Base-by-base conservation (phyloP, 2,888 invertebrate genomes). In the Fabriciana adippe region DNA sequence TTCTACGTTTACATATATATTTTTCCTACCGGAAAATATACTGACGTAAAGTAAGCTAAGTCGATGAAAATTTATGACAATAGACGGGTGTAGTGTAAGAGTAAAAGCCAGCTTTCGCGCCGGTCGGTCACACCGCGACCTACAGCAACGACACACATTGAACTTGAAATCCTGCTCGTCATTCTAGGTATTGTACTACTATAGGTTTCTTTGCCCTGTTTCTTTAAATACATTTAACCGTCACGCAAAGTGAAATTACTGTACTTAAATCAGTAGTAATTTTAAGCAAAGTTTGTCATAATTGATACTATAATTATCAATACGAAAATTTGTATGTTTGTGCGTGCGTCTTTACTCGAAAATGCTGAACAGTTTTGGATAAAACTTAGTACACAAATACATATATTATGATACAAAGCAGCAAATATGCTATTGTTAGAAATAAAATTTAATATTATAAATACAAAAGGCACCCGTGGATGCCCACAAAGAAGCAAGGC, bases 81-180 rank as follows among this genome's bases (percentile, higher is more conserved):
- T 78, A 78, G 79, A 72, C 70, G 68, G 68, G 72, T 78, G 81
- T 75, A 80, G 73, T 61, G 41, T 83, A 84, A 86, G 84, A 84
- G 88, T 88, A 88, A 89, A 87, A 88, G 87, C 85, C 73, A 71
- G 86, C 88, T 89, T 91, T 90, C 89, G 88, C 86, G 81, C 71
- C 76, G 78, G 79, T 74, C 81, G 82, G 81, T 78, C 86, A 81
- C 82, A 78, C 73, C 70, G 80, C 86, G 90, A 90, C 90, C 89
- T 85, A 89, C 87, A 88, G 80, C 81, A 78, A 75, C 86, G 89
- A 80, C 90, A 90, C 76, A 91, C 89, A 88, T 90, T 75, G 76
- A 73, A 82, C 81, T 85, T 81, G 81, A 86, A 85, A 89, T 90
- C 91, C 89, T 90, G 87, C 84, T 87, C 77, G 69, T 72, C 74